Evolutionary conservation across 2,797 vertebrate genomes (phyloP), one percentile per base, ranked within the genome.

Genomic region (Protonibea diacanthus): DNA sequence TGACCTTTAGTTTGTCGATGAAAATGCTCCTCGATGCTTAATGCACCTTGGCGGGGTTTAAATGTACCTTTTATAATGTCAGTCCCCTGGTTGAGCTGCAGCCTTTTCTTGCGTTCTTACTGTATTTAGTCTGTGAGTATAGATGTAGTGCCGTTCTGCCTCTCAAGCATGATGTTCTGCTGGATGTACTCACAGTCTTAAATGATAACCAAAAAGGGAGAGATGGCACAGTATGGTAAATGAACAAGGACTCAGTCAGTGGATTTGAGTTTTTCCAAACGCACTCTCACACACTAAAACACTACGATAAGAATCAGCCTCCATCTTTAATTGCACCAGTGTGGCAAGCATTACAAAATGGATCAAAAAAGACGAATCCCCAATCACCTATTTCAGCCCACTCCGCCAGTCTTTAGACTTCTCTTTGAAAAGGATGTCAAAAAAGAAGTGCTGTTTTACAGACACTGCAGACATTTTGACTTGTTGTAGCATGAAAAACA

Each of bases 1-100:
- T 93, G 91, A 89, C 93, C 90, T 93, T 92, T 91, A 80, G 76
- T 90, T 90, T 85, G 87, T 86, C 80, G 74, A 89, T 89, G 78
- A 80, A 89, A 88, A 89, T 68, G 83, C 68, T 85, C 74, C 84
- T 81, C 9, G 61, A 81, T 89, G 82, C 82, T 79, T 90, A 87
- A 92, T 86, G 86, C 79, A 82, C 79, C 80, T 87, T 80, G 85
- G 83, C 67, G 25, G 73, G 66, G 74, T 79, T 83, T 83, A 81
- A 88, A 90, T 81, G 78, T 63, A 81, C 71, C 69, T 84, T 88
- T 86, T 81, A 88, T 86, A 85, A 87, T 77, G 83, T 76, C 81
- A 65, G 67, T 42, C 48, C 53, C 25, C 51, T 17, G 13, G 47
- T 45, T 59, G 55, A 67, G 74, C 69, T 53, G 70, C 67, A 33